Evolutionary conservation across 2,888 invertebrate genomes (phyloP).

Genomic region (Megaustenia siamemsis): DNA sequence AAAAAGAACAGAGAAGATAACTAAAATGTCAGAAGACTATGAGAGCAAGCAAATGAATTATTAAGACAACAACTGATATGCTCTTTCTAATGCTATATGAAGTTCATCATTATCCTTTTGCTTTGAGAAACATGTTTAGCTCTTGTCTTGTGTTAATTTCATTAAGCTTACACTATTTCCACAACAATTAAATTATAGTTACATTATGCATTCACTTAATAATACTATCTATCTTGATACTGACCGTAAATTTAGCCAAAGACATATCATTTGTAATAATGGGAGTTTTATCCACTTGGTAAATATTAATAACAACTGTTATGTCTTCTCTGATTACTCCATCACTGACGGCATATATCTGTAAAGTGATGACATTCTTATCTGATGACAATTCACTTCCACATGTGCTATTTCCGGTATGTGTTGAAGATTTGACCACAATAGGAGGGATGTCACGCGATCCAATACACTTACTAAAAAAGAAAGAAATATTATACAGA

Average conservation of each 20-base stretch:
- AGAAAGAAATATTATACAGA: too few relatives aligned
- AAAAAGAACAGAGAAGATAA: too few relatives aligned
- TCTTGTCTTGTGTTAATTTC: too few relatives aligned
- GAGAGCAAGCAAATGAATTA: too few relatives aligned
- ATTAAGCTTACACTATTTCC: neutral
- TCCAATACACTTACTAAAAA: constrained; percentile 53
- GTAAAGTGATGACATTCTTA: neutral
- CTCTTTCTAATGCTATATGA: too few relatives aligned
- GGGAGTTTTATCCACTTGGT: constrained; percentile 55
- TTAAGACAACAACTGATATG: too few relatives aligned
- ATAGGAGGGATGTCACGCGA: constrained; percentile 34
- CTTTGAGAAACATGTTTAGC: too few relatives aligned
- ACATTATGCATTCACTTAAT: too few relatives aligned
- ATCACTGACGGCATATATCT: constrained; percentile 50
- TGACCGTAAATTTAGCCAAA: constrained; percentile 49
- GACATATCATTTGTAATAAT: neutral
- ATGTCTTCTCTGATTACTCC: constrained; percentile 50
- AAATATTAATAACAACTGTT: constrained; percentile 47
- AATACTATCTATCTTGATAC: constrained; percentile 12
- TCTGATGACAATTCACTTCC: constrained; percentile 27
- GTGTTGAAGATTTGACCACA: constrained; percentile 44
- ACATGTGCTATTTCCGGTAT: constrained; percentile 19
- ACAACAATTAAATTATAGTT: neutral
- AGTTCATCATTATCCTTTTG: too few relatives aligned
- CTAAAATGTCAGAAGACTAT: too few relatives aligned